A percentile compares a stretch with the other conserved stretches of the same genome.
Evolutionary conservation across 2,888 invertebrate species (phyloP).

Genomic region (Melinaea marsaeus): DNA sequence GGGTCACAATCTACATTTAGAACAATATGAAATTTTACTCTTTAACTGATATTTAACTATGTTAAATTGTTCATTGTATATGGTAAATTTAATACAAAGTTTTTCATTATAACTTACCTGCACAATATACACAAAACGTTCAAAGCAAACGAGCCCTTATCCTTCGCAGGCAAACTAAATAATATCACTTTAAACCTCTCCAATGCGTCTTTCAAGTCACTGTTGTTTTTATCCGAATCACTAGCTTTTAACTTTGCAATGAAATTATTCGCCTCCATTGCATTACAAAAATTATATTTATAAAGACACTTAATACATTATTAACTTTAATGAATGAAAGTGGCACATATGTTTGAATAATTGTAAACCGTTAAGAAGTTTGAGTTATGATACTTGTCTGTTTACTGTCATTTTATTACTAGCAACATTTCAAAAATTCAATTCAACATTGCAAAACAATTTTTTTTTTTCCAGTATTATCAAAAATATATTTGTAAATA

Average conservation of each 20-base stretch:
- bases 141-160: constrained; percentile 52
- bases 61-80: too few species aligned
- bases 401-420: too few species aligned
- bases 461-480: too few species aligned
- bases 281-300: constrained; percentile 14
- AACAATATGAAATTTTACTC: neutral
- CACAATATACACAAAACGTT: constrained; percentile 64
- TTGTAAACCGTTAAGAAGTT: constrained; percentile 8
- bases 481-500: too few species aligned
- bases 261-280: constrained; percentile 59
- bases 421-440: too few species aligned
- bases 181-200: constrained; percentile 47
- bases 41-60: too few species aligned
- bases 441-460: too few species aligned
- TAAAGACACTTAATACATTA: neutral
- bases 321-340: neutral
- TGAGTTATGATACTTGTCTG: neutral
- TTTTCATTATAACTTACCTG: constrained; percentile 47
- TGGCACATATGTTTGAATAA: neutral
- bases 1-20: neutral
- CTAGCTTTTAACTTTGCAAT: constrained; percentile 56
- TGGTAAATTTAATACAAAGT: neutral
- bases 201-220: constrained; percentile 44
- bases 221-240: constrained; percentile 44
- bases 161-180: constrained; percentile 46